Conservation (phyloP, 1,140 invertebrate genomes). For the Drosophila murphyi region DNA sequence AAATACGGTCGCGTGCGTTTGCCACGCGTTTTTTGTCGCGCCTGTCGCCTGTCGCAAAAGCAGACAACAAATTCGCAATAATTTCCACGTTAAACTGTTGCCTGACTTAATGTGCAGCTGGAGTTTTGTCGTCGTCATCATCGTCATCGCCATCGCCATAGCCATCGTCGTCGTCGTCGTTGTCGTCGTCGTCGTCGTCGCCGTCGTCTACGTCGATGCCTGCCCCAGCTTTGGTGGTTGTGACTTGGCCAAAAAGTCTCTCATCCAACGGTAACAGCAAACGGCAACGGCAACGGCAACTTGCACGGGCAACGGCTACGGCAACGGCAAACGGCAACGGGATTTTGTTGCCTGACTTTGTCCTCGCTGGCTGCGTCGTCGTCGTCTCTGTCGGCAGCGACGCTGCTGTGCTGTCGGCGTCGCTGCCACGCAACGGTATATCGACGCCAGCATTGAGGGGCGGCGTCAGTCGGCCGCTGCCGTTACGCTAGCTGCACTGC, state of each 20-base stretch:
- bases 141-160: conserved; percentile 27
- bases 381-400: conserved; percentile 18
- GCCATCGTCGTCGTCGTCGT: conserved; percentile 28
- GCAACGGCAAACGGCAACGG: conserved; percentile 39
- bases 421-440: conserved; percentile 70
- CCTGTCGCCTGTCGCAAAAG: conserved; percentile 69
- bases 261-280: conserved; percentile 11
- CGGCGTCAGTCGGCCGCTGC: conserved; percentile 47
- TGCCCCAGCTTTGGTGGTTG: conserved; percentile 62
- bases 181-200: conserved; percentile 26
- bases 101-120: conserved; percentile 81
- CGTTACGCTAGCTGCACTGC: conserved; percentile 41
- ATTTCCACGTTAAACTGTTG: conserved; percentile 84
- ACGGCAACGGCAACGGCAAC: background rate
- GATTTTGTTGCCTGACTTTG: conserved; percentile 25
- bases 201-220: conserved; percentile 33
- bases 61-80: conserved; percentile 84
- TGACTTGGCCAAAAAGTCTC: conserved; percentile 37
- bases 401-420: conserved; percentile 18
- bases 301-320: conserved; percentile 14
- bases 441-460: conserved; percentile 57
- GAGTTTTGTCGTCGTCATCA: conserved; percentile 74
- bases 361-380: conserved; percentile 27
- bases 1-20: conserved; percentile 18
- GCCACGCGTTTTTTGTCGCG: conserved; percentile 31